Conservation (phyloP, 1,140 invertebrate genomes). For the Anoplophora glabripennis region DNA sequence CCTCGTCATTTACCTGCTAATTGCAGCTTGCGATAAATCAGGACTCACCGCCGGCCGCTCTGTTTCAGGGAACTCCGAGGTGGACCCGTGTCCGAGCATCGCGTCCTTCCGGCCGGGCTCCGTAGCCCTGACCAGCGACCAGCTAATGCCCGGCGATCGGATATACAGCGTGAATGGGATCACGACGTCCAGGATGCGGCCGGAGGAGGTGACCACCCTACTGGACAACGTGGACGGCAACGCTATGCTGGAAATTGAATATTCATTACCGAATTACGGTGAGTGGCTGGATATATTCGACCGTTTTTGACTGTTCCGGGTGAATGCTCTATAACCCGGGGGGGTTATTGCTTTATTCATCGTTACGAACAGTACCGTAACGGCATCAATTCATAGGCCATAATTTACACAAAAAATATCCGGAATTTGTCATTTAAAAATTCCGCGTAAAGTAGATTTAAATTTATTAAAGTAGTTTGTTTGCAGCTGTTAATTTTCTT, state of each 20-base stretch:
- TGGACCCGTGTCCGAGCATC: slow-evolving; percentile 55
- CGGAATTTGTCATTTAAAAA: no score
- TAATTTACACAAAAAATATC: no score
- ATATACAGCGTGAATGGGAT: slow-evolving; percentile 81
- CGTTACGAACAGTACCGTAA: no score
- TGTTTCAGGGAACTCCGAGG: slow-evolving; percentile 58
- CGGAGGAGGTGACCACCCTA: slow-evolving; percentile 74
- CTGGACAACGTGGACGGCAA: slow-evolving; percentile 71
- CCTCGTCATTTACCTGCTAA: not conserved
- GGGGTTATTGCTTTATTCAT: no score
- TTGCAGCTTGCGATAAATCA: slow-evolving; percentile 1
- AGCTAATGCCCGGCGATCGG: slow-evolving; percentile 70
- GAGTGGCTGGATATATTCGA: slow-evolving; percentile 47
- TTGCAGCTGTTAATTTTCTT: no score
- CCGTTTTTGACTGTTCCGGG: no score
- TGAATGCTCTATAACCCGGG: no score
- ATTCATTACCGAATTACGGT: slow-evolving; percentile 76
- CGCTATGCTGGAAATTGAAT: slow-evolving; percentile 77
- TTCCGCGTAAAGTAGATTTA: no score
- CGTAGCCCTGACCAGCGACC: slow-evolving; percentile 59
- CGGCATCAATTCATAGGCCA: no score
- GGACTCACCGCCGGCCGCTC: slow-evolving; percentile 2
- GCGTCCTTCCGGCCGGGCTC: slow-evolving; percentile 59
- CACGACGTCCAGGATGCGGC: slow-evolving; percentile 68
- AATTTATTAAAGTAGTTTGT: no score